Evolutionary conservation across 2,113 vertebrate genomes (phyloP).

Genomic region (Rhegmatorhina hoffmannsi): DNA sequence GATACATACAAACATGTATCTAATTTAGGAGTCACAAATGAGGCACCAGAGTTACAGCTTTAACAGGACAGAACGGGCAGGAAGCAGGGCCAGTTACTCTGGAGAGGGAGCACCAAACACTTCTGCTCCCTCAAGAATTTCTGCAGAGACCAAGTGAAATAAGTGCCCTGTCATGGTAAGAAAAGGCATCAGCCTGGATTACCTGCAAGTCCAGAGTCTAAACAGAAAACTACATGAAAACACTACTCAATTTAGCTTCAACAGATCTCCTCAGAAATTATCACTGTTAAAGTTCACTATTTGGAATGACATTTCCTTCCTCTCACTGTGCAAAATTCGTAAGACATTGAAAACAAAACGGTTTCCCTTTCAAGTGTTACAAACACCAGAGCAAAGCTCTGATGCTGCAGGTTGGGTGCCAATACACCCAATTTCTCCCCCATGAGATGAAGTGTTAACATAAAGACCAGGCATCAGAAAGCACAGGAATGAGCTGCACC

Average conservation of each 20-base stretch:
- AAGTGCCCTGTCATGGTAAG: background rate
- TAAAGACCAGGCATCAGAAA: background rate
- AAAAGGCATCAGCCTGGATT: background rate
- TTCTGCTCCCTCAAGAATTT: background rate
- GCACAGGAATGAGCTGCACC: background rate
- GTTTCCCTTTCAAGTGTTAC: background rate
- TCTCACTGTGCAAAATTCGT: background rate
- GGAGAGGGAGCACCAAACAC: background rate
- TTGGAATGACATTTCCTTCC: background rate
- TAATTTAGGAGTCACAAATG: background rate
- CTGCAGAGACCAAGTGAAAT: background rate
- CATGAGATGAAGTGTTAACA: background rate
- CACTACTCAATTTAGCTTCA: background rate
- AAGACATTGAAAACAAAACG: background rate
- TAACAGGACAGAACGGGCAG: background rate
- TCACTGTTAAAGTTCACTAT: fast-evolving
- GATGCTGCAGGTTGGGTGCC: background rate
- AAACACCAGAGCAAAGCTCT: background rate
- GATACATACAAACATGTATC: background rate
- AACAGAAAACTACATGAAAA: background rate
- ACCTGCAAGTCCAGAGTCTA: background rate
- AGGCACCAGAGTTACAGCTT: background rate
- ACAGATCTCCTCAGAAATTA: background rate
- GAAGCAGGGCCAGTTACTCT: background rate
- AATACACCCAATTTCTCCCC: background rate